Base-by-base conservation (phyloP, 2,797 vertebrate species). In the Lepilemur ruficaudatus region DNA sequence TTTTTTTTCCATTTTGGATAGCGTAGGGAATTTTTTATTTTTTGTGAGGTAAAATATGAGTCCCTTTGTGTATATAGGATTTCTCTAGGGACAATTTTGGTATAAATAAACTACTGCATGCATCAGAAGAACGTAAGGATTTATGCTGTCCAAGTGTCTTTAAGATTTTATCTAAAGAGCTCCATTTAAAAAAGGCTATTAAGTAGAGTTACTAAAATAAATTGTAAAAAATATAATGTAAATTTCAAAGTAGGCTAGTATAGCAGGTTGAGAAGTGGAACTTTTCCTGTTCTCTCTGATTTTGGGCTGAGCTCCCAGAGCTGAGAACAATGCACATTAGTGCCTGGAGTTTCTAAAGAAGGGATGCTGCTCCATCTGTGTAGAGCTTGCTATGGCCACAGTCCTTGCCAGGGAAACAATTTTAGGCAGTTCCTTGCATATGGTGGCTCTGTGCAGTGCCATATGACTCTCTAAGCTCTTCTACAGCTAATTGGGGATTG, bases 171-270 rank as follows among this genome's bases (percentile, higher is more conserved):
- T 25, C 38, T 48, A 14, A 76, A 85, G 13, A 61, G 79, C 52
- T 69, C 13, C 43, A 89, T 59, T 75, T 30, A 76, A 85, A 23
- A 41, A 78, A 18, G 32, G 7, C 38, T 82, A 25, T 80, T 69
- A 79, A 17, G 10, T 81, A 80, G 65, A 93, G 15, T 13, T 83
- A 52, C 65, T 94, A 73, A 94, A 59, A 80, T 78, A 35, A 35
- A 55, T 78, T 13, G 14, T 86, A 73, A 70, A 75, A 93, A 94
- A 92, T 79, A 55, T 52, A 63, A 61, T 70, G 35, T 91, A 25
- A 65, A 91, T 72, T 88, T 95, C 46, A 85, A 94, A 83, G 90
- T 80, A 84, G 52, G 20, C n/a, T 88, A 85, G 84, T 41, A 14
- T 20, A 65, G 2, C n/a, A 69, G 86, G 35, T 83, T 95, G 82